Evolutionary conservation across 1,140 invertebrate genomes (phyloP).

Genomic region (Cotesia glomerata): DNA sequence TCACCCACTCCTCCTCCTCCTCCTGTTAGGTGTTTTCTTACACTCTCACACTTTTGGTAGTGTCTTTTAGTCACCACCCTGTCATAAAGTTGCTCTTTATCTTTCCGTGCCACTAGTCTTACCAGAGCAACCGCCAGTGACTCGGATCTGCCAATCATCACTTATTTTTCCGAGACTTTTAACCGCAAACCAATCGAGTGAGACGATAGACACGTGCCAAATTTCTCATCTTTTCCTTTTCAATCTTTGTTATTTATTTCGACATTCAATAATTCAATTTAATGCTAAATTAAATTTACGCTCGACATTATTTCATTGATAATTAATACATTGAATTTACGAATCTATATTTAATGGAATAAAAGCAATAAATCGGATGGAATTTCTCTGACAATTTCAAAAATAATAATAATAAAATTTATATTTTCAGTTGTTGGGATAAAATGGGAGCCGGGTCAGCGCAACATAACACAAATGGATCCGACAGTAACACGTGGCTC

Average conservation of each 20-base stretch:
- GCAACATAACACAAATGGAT: slow-evolving; percentile 38
- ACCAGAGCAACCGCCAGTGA: slow-evolving; percentile 17
- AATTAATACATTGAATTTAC: no score
- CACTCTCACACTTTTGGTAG: not conserved
- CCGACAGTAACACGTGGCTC: slow-evolving; percentile 42
- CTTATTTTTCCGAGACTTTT: slow-evolving; percentile 37
- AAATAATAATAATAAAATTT: not conserved
- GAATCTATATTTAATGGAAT: no score
- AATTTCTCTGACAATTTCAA: no score
- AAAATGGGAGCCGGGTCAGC: slow-evolving; percentile 14
- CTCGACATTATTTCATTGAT: no score
- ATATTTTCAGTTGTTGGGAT: not conserved
- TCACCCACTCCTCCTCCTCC: not conserved
- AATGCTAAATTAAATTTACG: no score
- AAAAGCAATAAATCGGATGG: no score
- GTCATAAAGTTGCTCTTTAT: slow-evolving; percentile 54
- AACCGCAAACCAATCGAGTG: slow-evolving; percentile 16
- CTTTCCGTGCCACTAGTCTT: slow-evolving; percentile 43
- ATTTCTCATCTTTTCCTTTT: no score
- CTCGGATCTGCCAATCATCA: slow-evolving; percentile 53
- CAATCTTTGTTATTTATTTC: no score
- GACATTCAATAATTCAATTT: no score
- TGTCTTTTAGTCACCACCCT: slow-evolving; percentile 31
- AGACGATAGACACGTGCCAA: slow-evolving; percentile 33
- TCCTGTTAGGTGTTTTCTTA: not conserved